Conservation (phyloP, 2,113 vertebrate genomes). For the Hypocryptadius cinnamomeus region DNA sequence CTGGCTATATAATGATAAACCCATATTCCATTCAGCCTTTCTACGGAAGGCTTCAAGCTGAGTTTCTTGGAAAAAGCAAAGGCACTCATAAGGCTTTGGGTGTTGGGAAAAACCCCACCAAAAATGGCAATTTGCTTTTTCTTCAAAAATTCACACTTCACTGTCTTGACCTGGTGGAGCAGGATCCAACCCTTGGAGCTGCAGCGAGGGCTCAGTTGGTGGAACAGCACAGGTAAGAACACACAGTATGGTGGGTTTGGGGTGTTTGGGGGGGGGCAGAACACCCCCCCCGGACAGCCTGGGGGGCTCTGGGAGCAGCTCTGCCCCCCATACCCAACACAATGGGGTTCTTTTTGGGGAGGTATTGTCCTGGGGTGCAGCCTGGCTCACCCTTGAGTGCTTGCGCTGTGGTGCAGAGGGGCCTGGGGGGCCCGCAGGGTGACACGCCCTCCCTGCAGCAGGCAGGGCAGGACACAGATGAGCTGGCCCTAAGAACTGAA, state of each 20-base stretch:
- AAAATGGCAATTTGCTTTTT: not conserved
- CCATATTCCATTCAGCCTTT: not conserved
- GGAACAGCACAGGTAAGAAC: not conserved
- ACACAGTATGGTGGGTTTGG: fast-evolving
- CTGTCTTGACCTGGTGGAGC: not conserved
- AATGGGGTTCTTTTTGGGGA: fast-evolving
- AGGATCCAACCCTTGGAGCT: not conserved
- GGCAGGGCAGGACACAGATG: not conserved
- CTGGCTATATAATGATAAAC: not conserved
- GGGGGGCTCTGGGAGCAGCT: not conserved
- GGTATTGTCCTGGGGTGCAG: not conserved
- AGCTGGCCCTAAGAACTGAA: not conserved
- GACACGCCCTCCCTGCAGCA: not conserved
- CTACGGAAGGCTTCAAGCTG: not conserved
- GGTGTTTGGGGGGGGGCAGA: not conserved
- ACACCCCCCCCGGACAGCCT: fast-evolving
- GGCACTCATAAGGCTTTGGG: not conserved
- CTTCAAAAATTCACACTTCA: not conserved
- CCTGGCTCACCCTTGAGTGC: not conserved
- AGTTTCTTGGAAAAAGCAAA: not conserved
- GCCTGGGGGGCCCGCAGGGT: too few species aligned
- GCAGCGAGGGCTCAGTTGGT: not conserved
- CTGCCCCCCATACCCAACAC: not conserved
- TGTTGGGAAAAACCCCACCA: not conserved
- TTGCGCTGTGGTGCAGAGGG: not conserved